Conservation (phyloP, 2,888 invertebrate genomes). For the Tiliacea citrago region DNA sequence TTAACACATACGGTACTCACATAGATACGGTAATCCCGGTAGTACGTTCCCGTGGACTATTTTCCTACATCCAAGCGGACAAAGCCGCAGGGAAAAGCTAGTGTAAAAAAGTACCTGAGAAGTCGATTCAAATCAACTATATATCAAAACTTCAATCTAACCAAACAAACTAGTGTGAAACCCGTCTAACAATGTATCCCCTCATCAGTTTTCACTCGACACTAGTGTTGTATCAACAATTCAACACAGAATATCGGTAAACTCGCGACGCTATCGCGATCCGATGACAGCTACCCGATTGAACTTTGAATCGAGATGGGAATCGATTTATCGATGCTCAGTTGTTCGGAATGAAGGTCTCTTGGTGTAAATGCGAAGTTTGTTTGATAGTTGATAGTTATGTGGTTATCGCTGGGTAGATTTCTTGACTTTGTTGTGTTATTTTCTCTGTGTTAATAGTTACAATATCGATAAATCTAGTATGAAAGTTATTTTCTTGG, state of each 20-base stretch:
- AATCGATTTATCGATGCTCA: slow-evolving; percentile 64
- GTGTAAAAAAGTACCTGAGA: neutral
- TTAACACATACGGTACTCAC: too few relatives aligned
- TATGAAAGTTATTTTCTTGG: neutral
- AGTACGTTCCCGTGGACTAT: too few relatives aligned
- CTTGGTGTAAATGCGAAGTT: slow-evolving; percentile 42
- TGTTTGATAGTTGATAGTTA: slow-evolving; percentile 41
- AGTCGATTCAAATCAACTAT: slow-evolving; percentile 4
- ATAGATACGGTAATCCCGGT: too few relatives aligned
- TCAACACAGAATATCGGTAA: slow-evolving; percentile 72
- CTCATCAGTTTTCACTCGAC: slow-evolving; percentile 69
- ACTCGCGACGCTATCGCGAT: slow-evolving; percentile 69
- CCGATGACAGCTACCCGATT: slow-evolving; percentile 69
- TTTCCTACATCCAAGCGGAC: too few relatives aligned
- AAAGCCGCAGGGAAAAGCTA: too few relatives aligned
- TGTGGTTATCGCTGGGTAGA: slow-evolving; percentile 9
- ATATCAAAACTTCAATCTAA: slow-evolving; percentile 18
- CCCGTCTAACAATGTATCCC: slow-evolving; percentile 59
- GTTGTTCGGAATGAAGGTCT: slow-evolving; percentile 56
- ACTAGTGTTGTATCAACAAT: slow-evolving; percentile 68
- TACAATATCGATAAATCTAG: slow-evolving; percentile 5
- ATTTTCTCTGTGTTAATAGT: slow-evolving; percentile 27
- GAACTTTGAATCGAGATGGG: slow-evolving; percentile 69
- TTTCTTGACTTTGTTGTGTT: slow-evolving; percentile 24
- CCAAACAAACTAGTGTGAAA: slow-evolving; percentile 22